These are phyloP conservation scores for Grapholita molesta DNA, from an alignment of 1,140 invertebrate species.

Conservation along the genomic window DNA sequence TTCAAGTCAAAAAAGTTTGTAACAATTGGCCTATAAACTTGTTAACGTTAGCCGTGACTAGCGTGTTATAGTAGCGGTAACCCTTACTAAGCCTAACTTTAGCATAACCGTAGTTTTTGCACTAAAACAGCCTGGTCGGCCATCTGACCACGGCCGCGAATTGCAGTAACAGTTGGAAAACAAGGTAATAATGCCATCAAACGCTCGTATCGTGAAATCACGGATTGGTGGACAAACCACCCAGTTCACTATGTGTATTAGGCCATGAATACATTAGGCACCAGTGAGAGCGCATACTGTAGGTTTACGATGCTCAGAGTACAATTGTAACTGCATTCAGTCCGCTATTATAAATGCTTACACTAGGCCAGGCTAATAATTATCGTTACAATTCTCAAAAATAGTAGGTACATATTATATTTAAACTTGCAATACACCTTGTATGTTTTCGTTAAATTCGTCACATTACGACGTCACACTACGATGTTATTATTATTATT, in stretches of 20 bases:
- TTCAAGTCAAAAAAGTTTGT: constrained; percentile 3
- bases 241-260: neutral
- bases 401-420: neutral
- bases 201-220: constrained; percentile 12
- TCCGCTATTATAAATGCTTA: too few relatives aligned
- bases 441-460: too few relatives aligned
- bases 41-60: neutral
- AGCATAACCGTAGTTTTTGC: neutral
- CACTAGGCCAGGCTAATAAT: too few relatives aligned
- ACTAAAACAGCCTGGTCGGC: neutral
- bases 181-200: constrained; percentile 17
- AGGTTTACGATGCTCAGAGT: neutral
- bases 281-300: neutral
- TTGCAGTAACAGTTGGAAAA: constrained; percentile 4
- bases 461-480: too few relatives aligned
- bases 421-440: too few relatives aligned
- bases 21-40: constrained; percentile 13
- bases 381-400: too few relatives aligned
- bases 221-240: constrained; percentile 11
- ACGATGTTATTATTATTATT: too few relatives aligned
- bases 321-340: too few relatives aligned
- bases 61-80: constrained; percentile 9
- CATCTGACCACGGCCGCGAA: neutral
- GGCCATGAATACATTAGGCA: constrained; percentile 13
- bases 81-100: constrained; percentile 9